Evolutionary conservation across 2,888 invertebrate species (phyloP), one percentile per base, ranked within the genome.

Genomic region (Pseudolycoriella hygida): DNA sequence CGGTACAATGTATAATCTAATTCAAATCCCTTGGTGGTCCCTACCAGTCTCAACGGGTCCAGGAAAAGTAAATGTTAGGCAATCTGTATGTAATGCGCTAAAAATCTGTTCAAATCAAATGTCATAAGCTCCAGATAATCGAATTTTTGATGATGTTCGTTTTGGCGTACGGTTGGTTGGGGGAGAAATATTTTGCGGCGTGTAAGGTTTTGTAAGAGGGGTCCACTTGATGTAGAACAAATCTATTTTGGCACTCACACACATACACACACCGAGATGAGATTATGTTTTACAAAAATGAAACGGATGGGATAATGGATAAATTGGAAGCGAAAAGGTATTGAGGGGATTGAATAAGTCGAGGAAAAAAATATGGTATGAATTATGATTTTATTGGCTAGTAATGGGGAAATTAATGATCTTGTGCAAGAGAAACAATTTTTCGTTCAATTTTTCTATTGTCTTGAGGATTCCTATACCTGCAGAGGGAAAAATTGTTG

Each of bases 81-180:
- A 41, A 41, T 41, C 41, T 41, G 41, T 41, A 41, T 25, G 41
- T 41, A 46, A 46, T 46, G 46, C 42, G 46, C 39, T 46, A 42
- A 46, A 46, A 46, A 46, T 46, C 46, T 46, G 46, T 46, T 46
- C 46, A 46, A 46, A 41, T 41, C 41, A 41, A 41, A 41, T 41
- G 41, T 41, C 41, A 41, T 41, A 41, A 41, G 41, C 41, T 41
- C 25, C 41, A 41, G 41, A 41, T 41, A 41, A 41, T 41, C 41
- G 41, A 41, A 41, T 41, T 25, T 40, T 40, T 40, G 40, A 40
- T 40, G 40, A 40, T 40, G 25, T 25, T 25, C 25, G 25, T 25
- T 25, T 25, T 25, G 25, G 25, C 8, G 25, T 25, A 25, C 8
- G 25, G 5, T 34, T 34, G 4, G 15, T 12, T 3, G 34, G 34